Percentiles rank a stretch among this genome's conserved stretches.
Evolutionary conservation across 92 coral and sea anemone genomes (phyloP).

Genomic region (Actinernus sp.): DNA sequence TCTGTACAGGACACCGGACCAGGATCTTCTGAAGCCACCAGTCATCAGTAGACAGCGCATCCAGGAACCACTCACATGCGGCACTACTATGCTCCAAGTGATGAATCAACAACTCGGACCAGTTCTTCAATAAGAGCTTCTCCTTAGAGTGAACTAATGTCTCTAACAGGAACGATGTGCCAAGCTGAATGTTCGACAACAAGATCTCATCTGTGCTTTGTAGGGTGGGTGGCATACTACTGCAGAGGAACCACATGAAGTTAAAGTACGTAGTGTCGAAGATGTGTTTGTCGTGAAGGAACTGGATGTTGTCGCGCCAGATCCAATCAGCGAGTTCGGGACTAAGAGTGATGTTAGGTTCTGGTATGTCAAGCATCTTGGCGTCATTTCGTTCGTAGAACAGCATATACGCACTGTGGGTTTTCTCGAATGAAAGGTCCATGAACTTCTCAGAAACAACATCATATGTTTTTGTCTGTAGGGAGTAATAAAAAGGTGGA

Average conservation of each 20-base stretch:
- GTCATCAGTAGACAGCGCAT: constrained; percentile 83
- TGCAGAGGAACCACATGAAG: constrained; percentile 93
- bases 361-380: constrained; percentile 36
- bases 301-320: constrained; percentile 96
- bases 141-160: constrained; percentile 96
- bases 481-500: not conserved
- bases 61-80: constrained; percentile 91
- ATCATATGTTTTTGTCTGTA: constrained; percentile 96
- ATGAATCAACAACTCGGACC: constrained; percentile 86
- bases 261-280: constrained; percentile 98
- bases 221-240: constrained; percentile 80
- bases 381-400: constrained; percentile 93
- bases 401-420: constrained; percentile 99
- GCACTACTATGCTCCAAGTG: constrained; percentile 85
- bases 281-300: constrained; percentile 94
- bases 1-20: constrained; percentile 90
- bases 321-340: constrained; percentile 95
- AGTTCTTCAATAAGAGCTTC: constrained; percentile 88
- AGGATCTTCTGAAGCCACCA: constrained; percentile 95
- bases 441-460: constrained; percentile 97
- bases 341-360: constrained; percentile 64
- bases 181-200: constrained; percentile 89
- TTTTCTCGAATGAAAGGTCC: constrained; percentile 99
- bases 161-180: constrained; percentile 91
- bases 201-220: constrained; percentile 56